These are phyloP conservation scores for Xestia ashworthii DNA, from an alignment of 2,888 invertebrate species.

Conservation along the genomic window DNA sequence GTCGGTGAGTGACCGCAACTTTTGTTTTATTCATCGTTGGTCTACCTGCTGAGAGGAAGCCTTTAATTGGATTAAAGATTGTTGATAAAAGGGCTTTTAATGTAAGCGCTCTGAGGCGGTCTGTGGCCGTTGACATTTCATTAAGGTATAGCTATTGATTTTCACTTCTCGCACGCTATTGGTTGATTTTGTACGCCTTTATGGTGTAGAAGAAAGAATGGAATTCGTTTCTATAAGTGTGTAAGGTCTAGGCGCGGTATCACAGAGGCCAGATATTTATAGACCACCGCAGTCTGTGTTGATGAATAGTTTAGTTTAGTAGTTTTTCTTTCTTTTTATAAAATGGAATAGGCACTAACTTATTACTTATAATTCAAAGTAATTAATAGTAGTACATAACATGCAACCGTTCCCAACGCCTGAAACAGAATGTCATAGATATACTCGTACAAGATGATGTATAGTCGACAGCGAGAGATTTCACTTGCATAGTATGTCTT, in stretches of 20 bases:
- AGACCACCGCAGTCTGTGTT: not conserved
- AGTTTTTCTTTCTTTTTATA: not conserved
- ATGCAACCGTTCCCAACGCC: not conserved
- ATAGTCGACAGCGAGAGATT: constrained; percentile 20
- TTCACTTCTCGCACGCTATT: constrained; percentile 70
- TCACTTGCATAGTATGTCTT: constrained; percentile 25
- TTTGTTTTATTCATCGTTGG: constrained; percentile 87
- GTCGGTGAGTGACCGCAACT: constrained; percentile 74
- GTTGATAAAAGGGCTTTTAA: constrained; percentile 87
- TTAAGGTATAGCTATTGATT: constrained; percentile 83
- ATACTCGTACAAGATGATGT: constrained; percentile 24
- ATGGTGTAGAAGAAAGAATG: constrained; percentile 24
- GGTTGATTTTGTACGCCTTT: constrained; percentile 55
- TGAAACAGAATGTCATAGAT: constrained; percentile 5
- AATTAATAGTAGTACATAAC: not conserved
- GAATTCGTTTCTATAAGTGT: not conserved
- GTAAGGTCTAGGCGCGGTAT: not conserved
- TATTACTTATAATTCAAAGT: not conserved
- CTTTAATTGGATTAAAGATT: constrained; percentile 88
- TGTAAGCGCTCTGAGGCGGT: constrained; percentile 74
- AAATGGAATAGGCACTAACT: too few species aligned
- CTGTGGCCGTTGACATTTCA: constrained; percentile 81
- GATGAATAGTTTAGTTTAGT: not conserved
- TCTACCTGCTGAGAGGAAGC: constrained; percentile 83
- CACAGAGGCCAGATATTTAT: too few species aligned